phyloP scores from a whole-genome alignment of 2,113 vertebrate species.

The Phyllostomus discolor region DNA sequence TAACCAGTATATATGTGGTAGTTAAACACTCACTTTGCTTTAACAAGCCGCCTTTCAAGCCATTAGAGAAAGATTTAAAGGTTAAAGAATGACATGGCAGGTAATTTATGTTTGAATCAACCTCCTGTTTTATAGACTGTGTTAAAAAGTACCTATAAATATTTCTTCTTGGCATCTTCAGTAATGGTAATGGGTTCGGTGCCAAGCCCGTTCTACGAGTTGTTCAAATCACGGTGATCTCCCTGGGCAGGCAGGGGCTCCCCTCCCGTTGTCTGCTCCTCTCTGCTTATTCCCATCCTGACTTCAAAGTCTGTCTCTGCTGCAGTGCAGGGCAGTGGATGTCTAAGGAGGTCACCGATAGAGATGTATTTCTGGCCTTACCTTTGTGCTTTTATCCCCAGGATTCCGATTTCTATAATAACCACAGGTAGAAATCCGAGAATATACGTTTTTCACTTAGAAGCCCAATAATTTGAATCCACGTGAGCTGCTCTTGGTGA shows the following conservation, averaged over 20 bases:
- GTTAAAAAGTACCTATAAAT: constrained; percentile 67
- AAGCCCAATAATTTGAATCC: not conserved
- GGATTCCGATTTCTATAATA: not conserved
- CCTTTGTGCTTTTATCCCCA: not conserved
- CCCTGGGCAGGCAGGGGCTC: not conserved
- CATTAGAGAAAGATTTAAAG: constrained; percentile 69
- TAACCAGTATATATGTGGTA: constrained; percentile 10
- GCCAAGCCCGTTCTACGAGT: not conserved
- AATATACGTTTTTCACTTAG: not conserved
- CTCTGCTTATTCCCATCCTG: not conserved
- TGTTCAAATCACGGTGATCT: not conserved
- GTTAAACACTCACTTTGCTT: constrained; percentile 61
- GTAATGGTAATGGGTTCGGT: constrained; percentile 60
- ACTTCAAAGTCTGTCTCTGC: not conserved
- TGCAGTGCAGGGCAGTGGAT: not conserved
- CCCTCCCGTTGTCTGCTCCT: not conserved
- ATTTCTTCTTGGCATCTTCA: constrained; percentile 62
- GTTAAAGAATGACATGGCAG: constrained; percentile 63
- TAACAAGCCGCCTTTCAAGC: constrained; percentile 61
- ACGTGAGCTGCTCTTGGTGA: not conserved
- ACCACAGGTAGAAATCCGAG: not conserved
- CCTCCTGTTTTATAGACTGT: constrained; percentile 59
- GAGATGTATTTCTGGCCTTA: not conserved
- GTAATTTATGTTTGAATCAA: constrained; percentile 67
- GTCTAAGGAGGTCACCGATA: not conserved